Evolutionary conservation across 2,888 invertebrate genomes (phyloP), one percentile per base, ranked within the genome.

Genomic region (Listrodromus nycthemerus): DNA sequence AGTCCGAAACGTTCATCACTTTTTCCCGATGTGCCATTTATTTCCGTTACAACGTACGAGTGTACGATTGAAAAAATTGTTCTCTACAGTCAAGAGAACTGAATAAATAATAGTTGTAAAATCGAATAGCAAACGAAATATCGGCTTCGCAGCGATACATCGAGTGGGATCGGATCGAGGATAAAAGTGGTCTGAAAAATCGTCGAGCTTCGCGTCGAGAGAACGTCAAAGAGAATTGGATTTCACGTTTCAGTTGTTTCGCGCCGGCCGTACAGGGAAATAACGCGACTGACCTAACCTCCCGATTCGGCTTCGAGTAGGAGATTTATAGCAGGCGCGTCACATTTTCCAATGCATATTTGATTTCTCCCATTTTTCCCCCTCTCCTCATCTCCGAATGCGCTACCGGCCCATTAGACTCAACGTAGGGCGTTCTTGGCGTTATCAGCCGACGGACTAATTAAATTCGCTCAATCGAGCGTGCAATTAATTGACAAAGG

Each of bases 321-420:
- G 55, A 21, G 24, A 16, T 16, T 0, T 16, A 74, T 48, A 30
- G 52, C 67, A 71, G 71, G 63, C 67, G 73, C 80, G 76, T 83
- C 76, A 80, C 52, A 80, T 80, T 83, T 80, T 67, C 61, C 83
- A 80, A 83, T 83, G 83, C 83, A 83, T 83, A 83, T 77, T 80
- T 83, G 80, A 83, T 83, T 83, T 70, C 55, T 10, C 16, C 70
- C 37, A 37, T 67, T 33, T 69, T 61, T 77, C 58, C 41, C 55
- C 24, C 10, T 7, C 63, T 19, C 21, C 41, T 41, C 58, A 41
- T 55, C 16, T 30, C 19, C 37, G 13, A 10, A 24, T 7, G 7
- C 16, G 21, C 65, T 41, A 30, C 41, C 58, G 16, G 19, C 37
- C 4, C 7, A 4, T 21, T 16, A 33, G 33, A 19, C 70, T 75